These are phyloP conservation scores for Varanus komodoensis DNA, from an alignment of 2,113 vertebrate species.

Conservation along the genomic window DNA sequence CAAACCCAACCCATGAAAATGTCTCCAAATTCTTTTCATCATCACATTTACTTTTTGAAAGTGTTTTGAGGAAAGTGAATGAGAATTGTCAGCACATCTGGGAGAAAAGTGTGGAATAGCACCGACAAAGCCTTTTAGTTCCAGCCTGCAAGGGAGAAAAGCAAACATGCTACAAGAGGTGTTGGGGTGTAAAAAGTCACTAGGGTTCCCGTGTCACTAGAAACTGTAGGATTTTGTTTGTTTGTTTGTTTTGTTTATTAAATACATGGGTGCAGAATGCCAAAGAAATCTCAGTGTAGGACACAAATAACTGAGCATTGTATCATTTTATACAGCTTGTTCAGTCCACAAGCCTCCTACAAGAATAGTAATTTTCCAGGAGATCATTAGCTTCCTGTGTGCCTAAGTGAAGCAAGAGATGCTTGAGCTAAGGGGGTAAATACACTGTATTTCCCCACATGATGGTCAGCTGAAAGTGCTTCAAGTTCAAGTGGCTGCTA, in stretches of 20 bases:
- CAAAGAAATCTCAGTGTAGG: conserved; percentile 18
- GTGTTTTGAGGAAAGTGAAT: no score
- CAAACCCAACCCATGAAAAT: no score
- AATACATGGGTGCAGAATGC: conserved; percentile 1
- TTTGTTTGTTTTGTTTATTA: not conserved
- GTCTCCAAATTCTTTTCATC: no score
- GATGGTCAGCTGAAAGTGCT: conserved; percentile 39
- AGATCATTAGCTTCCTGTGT: conserved; percentile 47
- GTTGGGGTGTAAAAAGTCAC: not conserved
- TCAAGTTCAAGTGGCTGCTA: conserved; percentile 50
- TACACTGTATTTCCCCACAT: conserved; percentile 43
- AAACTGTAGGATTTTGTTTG: not conserved
- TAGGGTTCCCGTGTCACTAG: conserved; percentile 29
- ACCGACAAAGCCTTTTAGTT: not conserved
- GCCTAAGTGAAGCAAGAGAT: conserved; percentile 56
- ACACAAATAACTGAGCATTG: conserved; percentile 51
- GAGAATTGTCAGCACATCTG: no score
- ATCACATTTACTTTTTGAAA: no score
- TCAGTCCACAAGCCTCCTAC: conserved; percentile 53
- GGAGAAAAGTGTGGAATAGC: no score
- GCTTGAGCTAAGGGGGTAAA: conserved; percentile 58
- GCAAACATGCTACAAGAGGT: not conserved
- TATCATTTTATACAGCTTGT: conserved; percentile 51
- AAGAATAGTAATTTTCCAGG: conserved; percentile 52
- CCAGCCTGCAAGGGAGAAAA: not conserved